Base-by-base conservation (phyloP, 2,797 vertebrate species). In the Oreortyx pictus region DNA sequence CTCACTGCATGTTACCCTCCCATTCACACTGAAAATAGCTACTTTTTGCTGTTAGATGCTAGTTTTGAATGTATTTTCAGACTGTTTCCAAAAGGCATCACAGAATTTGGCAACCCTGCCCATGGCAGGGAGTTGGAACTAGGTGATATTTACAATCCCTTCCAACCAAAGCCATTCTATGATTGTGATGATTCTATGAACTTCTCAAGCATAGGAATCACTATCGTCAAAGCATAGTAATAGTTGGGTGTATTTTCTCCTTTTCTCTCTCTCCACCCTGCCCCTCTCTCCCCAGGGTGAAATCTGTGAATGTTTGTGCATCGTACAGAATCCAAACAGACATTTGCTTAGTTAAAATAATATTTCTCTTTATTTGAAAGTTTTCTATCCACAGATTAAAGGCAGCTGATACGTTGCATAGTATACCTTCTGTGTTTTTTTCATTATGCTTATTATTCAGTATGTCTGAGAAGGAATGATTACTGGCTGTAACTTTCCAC, bases 361-460 rank as follows among this genome's bases (percentile, higher is more conserved):
- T 70, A 86, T 20, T 88, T 89, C 35, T 84, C 37, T 95, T 95
- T 95, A 95, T 92, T 95, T 73, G n/a, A 47, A 89, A 89, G 47
- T 54, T 67, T 93, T 90, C 16, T 79, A 46, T 70, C 84, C 79
- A 89, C 47, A 88, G 47, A 73, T 82, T 86, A 90, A 95, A 97
- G 79, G 44, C 25, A 88, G 78, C 17, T 0, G 6, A 89, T 67
- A 89, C 41, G 80, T 90, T 92, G 71, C 90, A 95, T 37, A 89
- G 89, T 86, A 87, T 15, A 79, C 22, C 1, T 64, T 65, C 54
- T 57, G 46, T 71, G 73, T 44, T 23, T 13, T 14, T 50, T 61
- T 60, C 49, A 50, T 50, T 84, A 86, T 35, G 41, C 47, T 81
- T 76, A 71, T 82, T 94, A 84, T 86, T 92, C 88, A 65, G 49